A percentile compares a stretch with the other conserved stretches of the same genome.
phyloP scores from a whole-genome alignment of 2,888 invertebrate genomes.

The Cheilosia vernalis region DNA sequence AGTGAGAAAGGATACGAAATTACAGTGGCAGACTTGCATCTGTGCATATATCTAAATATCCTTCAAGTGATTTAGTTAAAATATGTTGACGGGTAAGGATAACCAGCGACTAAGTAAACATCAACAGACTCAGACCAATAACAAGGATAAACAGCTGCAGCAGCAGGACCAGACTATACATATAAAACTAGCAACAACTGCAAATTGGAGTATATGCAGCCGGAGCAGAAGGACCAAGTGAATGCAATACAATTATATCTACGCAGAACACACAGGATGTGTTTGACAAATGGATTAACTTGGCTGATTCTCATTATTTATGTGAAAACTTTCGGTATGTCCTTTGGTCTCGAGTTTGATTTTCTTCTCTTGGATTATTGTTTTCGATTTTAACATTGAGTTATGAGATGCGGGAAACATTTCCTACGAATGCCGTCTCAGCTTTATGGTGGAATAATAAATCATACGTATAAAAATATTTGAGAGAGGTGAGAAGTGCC shows the following conservation, averaged over 20 bases:
- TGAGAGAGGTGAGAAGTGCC: slow-evolving; percentile 55
- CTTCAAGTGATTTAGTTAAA: slow-evolving; percentile 35
- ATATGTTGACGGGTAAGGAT: slow-evolving; percentile 72
- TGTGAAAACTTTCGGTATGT: slow-evolving; percentile 75
- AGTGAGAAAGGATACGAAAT: slow-evolving; percentile 50
- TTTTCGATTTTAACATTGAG: slow-evolving; percentile 55
- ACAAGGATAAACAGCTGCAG: slow-evolving; percentile 29
- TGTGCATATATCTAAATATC: slow-evolving; percentile 23
- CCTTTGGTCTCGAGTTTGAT: slow-evolving; percentile 55
- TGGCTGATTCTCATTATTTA: slow-evolving; percentile 75
- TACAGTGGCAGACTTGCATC: slow-evolving; percentile 6
- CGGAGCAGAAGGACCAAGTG: slow-evolving; percentile 51
- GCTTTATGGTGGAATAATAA: slow-evolving; percentile 53
- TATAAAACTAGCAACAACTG: slow-evolving; percentile 4
- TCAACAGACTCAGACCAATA: slow-evolving; percentile 18
- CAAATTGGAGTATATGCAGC: slow-evolving; percentile 59
- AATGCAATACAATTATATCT: slow-evolving; percentile 64
- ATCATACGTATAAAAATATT: slow-evolving; percentile 49
- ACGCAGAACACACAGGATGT: slow-evolving; percentile 74
- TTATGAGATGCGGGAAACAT: slow-evolving; percentile 3
- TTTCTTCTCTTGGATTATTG: slow-evolving; percentile 61
- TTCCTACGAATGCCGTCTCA: slow-evolving; percentile 38
- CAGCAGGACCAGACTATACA: slow-evolving; percentile 25
- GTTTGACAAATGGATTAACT: slow-evolving; percentile 75
- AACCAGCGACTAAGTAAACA: slow-evolving; percentile 61